Evolutionary conservation across 1,140 invertebrate species (phyloP).

Genomic region (Drosophila sturtevanti): DNA sequence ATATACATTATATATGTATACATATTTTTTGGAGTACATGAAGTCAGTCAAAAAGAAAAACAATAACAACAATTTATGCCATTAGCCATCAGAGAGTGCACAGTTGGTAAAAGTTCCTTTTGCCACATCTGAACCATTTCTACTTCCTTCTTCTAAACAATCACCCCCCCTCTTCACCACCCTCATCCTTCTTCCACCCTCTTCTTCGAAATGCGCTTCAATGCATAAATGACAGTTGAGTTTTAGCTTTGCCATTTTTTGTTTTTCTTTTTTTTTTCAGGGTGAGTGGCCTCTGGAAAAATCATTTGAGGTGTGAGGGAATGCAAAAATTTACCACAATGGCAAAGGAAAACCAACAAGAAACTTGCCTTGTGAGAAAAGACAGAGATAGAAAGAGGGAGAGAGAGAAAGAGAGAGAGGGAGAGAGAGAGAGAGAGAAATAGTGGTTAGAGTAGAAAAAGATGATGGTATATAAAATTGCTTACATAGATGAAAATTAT

Average conservation of each 20-base stretch:
- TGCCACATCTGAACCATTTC: background rate
- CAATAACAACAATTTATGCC: constrained; percentile 16
- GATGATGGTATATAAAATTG: background rate
- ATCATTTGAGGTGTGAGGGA: background rate
- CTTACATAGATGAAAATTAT: constrained; percentile 17
- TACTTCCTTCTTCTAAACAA: background rate
- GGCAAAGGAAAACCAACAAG: constrained; percentile 4
- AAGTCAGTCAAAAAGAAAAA: constrained; percentile 14
- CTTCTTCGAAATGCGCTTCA: constrained; percentile 5
- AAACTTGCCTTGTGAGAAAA: background rate
- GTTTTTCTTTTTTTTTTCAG: background rate
- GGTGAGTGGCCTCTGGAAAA: constrained; percentile 3
- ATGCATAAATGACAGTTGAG: constrained; percentile 15
- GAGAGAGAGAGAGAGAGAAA: background rate
- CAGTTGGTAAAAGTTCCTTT: background rate
- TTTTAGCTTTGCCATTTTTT: constrained; percentile 7
- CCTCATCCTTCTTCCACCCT: background rate
- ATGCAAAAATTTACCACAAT: background rate
- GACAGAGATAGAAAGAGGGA: background rate
- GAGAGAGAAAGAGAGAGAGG: background rate
- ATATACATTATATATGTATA: too few species aligned
- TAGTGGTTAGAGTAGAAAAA: background rate
- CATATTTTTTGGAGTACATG: background rate
- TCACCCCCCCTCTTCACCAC: background rate
- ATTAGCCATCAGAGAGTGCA: constrained; percentile 11